phyloP scores from a whole-genome alignment of 2,888 invertebrate genomes.

The Cephus pygmeus region DNA sequence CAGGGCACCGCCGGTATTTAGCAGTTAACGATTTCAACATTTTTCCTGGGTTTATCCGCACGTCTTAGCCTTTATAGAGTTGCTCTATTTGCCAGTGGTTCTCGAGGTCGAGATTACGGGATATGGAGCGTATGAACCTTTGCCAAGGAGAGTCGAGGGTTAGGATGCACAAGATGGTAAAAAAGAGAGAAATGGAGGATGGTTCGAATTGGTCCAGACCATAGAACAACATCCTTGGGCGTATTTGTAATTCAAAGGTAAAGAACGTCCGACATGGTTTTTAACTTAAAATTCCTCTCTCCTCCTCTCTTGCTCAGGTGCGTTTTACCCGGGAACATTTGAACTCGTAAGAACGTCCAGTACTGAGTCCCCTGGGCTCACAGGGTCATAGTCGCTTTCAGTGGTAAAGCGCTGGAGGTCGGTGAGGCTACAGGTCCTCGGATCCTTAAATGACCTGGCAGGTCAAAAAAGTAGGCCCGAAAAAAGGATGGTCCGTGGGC shows the following conservation, averaged over 20 bases:
- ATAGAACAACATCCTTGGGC: neutral
- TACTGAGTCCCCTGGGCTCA: too few species aligned
- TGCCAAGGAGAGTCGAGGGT: neutral
- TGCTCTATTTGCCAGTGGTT: conserved; percentile 53
- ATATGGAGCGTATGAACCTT: too few species aligned
- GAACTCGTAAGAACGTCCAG: neutral
- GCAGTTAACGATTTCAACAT: conserved; percentile 39
- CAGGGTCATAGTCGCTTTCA: too few species aligned
- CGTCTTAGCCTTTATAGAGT: conserved; percentile 52
- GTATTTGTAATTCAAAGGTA: conserved; percentile 27
- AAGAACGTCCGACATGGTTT: conserved; percentile 60
- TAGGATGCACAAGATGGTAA: neutral
- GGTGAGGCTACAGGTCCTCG: too few species aligned
- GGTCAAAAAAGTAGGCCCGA: too few species aligned
- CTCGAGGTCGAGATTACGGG: conserved; percentile 11
- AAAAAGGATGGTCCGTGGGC: too few species aligned
- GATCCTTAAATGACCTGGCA: too few species aligned
- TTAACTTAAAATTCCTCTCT: conserved; percentile 60
- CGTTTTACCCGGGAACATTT: neutral
- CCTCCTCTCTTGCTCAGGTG: conserved; percentile 8
- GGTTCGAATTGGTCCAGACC: neutral
- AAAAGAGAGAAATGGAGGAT: conserved; percentile 9
- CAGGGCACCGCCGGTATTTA: conserved; percentile 35
- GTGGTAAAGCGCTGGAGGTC: too few species aligned
- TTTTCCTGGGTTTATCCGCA: conserved; percentile 42